Conservation (phyloP, 2,113 vertebrate genomes). For the Toxotes jaculatrix region DNA sequence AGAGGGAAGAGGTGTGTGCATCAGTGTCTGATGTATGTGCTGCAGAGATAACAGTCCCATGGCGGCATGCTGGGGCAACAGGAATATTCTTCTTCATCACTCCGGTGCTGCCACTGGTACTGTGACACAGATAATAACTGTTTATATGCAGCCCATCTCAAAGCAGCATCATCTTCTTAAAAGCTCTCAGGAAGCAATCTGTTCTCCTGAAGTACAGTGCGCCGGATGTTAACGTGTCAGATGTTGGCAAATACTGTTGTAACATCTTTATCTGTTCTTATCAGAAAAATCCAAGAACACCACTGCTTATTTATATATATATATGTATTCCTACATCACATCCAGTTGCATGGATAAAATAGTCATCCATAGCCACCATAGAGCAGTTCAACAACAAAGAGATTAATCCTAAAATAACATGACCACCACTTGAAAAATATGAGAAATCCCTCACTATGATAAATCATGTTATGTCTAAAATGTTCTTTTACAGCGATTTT, state of each 20-base stretch:
- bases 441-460: not conserved
- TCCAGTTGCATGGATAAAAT: not conserved
- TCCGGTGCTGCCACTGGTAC: slow-evolving; percentile 54
- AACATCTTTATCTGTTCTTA: slow-evolving; percentile 41
- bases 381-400: not conserved
- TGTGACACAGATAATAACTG: slow-evolving; percentile 74
- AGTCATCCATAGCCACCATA: not conserved
- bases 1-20: slow-evolving; percentile 73
- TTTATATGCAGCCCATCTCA: slow-evolving; percentile 62
- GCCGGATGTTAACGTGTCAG: slow-evolving; percentile 48
- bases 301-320: not conserved
- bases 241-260: slow-evolving; percentile 48
- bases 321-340: not conserved
- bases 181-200: slow-evolving; percentile 56
- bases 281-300: slow-evolving; percentile 29
- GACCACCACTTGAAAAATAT: not conserved
- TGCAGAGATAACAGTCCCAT: slow-evolving; percentile 77
- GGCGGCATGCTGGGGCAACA: slow-evolving; percentile 59
- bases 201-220: slow-evolving; percentile 20
- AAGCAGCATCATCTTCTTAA: slow-evolving; percentile 57
- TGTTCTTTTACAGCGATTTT: not conserved
- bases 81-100: slow-evolving; percentile 74
- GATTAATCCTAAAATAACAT: slow-evolving; percentile 35
- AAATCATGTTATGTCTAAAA: not conserved
- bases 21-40: slow-evolving; percentile 76